Evolutionary conservation across 2,113 vertebrate species (phyloP).

Genomic region (Megalops atlanticus): DNA sequence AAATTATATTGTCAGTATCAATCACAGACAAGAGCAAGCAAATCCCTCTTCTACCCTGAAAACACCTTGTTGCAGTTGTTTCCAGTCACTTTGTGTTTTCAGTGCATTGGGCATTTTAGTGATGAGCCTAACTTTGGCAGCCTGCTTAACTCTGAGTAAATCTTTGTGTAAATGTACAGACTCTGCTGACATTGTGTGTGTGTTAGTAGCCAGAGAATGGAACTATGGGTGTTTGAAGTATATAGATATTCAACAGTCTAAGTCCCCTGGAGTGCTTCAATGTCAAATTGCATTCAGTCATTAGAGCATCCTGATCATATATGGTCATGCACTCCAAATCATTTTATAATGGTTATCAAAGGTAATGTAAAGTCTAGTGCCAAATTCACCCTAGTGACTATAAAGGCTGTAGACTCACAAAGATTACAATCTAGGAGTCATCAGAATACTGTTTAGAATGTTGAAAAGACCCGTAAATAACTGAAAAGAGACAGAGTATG

Average conservation of each 20-base stretch:
- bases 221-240: no score
- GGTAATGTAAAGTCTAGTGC: not conserved
- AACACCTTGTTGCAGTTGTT: no score
- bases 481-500: no score
- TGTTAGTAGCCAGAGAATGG: no score
- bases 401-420: no score
- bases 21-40: not conserved
- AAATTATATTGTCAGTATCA: conserved; percentile 1
- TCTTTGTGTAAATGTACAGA: not conserved
- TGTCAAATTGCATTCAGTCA: not conserved
- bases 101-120: not conserved
- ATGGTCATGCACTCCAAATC: no score
- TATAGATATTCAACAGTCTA: no score
- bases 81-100: not conserved
- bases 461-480: no score
- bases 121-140: not conserved
- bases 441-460: no score
- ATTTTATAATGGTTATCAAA: no score
- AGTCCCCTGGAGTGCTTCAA: not conserved
- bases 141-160: not conserved
- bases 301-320: not conserved
- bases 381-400: not conserved
- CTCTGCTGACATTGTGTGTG: not conserved
- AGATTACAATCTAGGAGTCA: no score
- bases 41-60: not conserved